These are phyloP conservation scores for Luffia ferchaultella DNA, from an alignment of 2,888 invertebrate species.

Conservation along the genomic window DNA sequence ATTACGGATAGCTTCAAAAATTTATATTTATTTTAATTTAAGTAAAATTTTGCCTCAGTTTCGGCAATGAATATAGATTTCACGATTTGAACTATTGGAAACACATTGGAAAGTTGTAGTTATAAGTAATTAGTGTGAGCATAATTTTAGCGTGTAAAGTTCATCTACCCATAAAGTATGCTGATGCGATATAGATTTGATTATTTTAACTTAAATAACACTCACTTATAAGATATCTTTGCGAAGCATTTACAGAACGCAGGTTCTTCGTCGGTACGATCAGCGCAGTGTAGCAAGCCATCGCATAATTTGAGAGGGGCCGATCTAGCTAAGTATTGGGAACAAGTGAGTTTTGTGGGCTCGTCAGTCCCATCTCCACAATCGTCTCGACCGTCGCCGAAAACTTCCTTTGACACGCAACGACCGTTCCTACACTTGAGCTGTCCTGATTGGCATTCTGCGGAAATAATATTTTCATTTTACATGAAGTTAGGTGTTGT, in stretches of 20 bases:
- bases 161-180: too few relatives aligned
- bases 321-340: constrained; percentile 72
- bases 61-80: too few relatives aligned
- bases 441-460: constrained; percentile 71
- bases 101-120: too few relatives aligned
- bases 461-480: not conserved
- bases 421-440: constrained; percentile 72
- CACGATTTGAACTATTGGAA: too few relatives aligned
- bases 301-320: constrained; percentile 78
- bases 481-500: too few relatives aligned
- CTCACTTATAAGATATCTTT: constrained; percentile 35
- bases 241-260: constrained; percentile 69
- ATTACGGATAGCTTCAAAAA: too few relatives aligned
- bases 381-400: constrained; percentile 72
- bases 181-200: too few relatives aligned
- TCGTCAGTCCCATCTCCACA: constrained; percentile 81
- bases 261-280: constrained; percentile 79
- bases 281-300: constrained; percentile 77
- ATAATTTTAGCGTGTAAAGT: too few relatives aligned
- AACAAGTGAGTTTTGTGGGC: constrained; percentile 65
- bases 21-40: not conserved
- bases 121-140: too few relatives aligned
- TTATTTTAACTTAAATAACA: too few relatives aligned
- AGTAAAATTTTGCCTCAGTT: not conserved
- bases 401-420: constrained; percentile 74